phyloP scores from a whole-genome alignment of 2,888 invertebrate species.

The Polyommatus iphigenia region DNA sequence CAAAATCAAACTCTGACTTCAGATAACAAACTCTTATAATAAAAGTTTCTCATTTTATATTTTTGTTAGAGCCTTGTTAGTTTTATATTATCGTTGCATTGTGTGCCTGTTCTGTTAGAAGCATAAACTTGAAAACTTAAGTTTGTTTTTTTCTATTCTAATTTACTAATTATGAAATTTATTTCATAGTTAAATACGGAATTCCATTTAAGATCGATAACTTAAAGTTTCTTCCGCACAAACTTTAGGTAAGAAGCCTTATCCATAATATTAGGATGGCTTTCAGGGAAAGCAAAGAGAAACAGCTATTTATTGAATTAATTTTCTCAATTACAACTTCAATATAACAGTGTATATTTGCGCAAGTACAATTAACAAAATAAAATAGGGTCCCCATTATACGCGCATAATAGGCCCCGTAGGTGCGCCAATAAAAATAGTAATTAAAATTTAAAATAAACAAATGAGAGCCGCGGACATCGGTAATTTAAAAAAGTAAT shows the following conservation, averaged over 20 bases:
- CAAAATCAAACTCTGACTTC: too few relatives aligned
- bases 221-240: not conserved
- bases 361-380: not conserved
- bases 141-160: not conserved
- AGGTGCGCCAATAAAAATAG: conserved; percentile 31
- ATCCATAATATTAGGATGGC: not conserved
- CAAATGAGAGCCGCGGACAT: conserved; percentile 60
- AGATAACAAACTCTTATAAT: too few relatives aligned
- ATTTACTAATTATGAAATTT: not conserved
- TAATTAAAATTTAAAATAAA: conserved; percentile 50
- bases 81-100: too few relatives aligned
- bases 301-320: not conserved
- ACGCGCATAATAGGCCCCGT: conserved; percentile 12
- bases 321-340: not conserved
- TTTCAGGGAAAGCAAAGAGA: not conserved
- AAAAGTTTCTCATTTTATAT: too few relatives aligned
- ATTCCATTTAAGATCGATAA: too few relatives aligned
- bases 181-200: too few relatives aligned
- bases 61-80: too few relatives aligned
- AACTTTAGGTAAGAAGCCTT: not conserved
- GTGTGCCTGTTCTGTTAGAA: too few relatives aligned
- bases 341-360: not conserved
- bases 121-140: too few relatives aligned
- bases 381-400: conserved; percentile 3
- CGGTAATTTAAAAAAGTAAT: conserved; percentile 78